Conservation (phyloP, 2,888 invertebrate genomes). For the Abscondita cerata region DNA sequence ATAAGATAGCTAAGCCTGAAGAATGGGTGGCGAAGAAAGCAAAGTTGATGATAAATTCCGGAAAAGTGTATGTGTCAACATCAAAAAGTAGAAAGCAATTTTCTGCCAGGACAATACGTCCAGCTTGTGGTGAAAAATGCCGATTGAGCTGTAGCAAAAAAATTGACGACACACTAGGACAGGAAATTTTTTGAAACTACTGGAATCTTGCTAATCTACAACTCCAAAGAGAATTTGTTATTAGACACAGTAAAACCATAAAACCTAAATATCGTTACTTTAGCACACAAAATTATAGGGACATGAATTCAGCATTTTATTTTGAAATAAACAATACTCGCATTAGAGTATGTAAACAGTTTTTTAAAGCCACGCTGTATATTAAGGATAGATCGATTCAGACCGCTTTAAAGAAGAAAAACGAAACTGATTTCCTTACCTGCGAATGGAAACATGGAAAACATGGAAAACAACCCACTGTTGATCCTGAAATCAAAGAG, state of each 20-base stretch:
- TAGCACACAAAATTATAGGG: constrained; percentile 31
- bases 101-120: constrained; percentile 8
- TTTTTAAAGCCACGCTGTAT: constrained; percentile 31
- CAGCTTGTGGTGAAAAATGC: constrained; percentile 16
- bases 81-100: constrained; percentile 13
- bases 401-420: constrained; percentile 32
- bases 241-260: constrained; percentile 17
- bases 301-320: constrained; percentile 36
- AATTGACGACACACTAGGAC: not conserved
- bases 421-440: constrained; percentile 14
- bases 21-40: constrained; percentile 20
- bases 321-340: constrained; percentile 28
- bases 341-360: constrained; percentile 34
- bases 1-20: constrained; percentile 10
- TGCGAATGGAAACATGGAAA: constrained; percentile 17
- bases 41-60: constrained; percentile 13
- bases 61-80: constrained; percentile 12
- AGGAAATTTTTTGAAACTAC: not conserved
- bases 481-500: constrained; percentile 36
- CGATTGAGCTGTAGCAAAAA: constrained; percentile 14
- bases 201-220: constrained; percentile 8
- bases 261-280: constrained; percentile 38
- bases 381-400: constrained; percentile 37
- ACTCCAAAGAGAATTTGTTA: constrained; percentile 16
- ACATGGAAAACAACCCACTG: constrained; percentile 36